Base-by-base conservation (phyloP, 2,113 vertebrate species). In the Petroica traversi region DNA sequence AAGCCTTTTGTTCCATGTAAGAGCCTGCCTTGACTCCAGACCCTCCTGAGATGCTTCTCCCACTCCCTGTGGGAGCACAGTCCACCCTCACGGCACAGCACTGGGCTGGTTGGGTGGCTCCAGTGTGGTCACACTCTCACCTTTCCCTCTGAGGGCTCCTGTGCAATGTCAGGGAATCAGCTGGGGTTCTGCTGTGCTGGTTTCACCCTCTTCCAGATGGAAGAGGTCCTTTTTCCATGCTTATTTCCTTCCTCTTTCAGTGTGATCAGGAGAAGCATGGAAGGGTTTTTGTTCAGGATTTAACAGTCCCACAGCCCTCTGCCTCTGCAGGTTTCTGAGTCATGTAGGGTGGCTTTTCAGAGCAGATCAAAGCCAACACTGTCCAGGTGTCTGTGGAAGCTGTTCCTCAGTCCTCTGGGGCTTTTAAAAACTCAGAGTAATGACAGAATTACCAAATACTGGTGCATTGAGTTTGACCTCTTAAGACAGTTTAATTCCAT, bases 71-170 rank as follows among this genome's bases (percentile, higher is more conserved):
- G 68, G 16, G 24, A 74, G n/a, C 54, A 24, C 2, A 9, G 19
- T 8, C 0, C 0, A 4, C 24, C 46, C 46, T n/a, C 52, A 5
- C 0, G 28, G 63, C 52, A 9, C 6, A 1, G 55, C 1, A 0
- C 36, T 4, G 33, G 52, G 31, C 29, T 0, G 0, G 4, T 9
- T 33, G 36, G 19, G 31, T 69, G 45, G 13, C 9, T 38, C 46
- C 38, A 66, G 48, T 1, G 3, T 46, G n/a, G 16, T 23, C 83
- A 24, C 0, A 1, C 6, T 29, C 46, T 28, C 51, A n/a, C 6
- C 45, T 49, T 46, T 2, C 1, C 18, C 49, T 33, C 9, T 45
- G 49, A 52, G n/a, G 46, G 29, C 45, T 45, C 1, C 0, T 28
- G 8, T 25, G 41, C 40, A 31, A 54, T 7, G 49, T 16, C 12